phyloP scores from a whole-genome alignment of 2,797 vertebrate genomes.

The Sebastes nivosus region DNA sequence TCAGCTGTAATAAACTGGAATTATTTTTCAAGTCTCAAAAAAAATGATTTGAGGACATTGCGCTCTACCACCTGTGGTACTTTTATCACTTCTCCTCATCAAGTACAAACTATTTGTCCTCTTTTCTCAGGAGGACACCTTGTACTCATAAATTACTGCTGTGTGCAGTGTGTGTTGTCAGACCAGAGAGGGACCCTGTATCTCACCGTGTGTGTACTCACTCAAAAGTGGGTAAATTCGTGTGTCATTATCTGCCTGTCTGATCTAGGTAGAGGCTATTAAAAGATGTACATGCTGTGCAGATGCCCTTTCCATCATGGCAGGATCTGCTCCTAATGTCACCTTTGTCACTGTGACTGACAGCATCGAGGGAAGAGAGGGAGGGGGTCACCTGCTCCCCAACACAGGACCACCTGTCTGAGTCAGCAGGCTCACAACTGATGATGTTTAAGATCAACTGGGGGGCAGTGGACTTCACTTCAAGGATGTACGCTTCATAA shows the following conservation, averaged over 20 bases:
- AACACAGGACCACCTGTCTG: constrained; percentile 70
- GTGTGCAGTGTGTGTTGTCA: constrained; percentile 20
- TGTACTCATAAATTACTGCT: constrained; percentile 36
- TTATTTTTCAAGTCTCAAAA: not conserved
- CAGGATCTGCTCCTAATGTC: constrained; percentile 66
- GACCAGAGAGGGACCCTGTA: constrained; percentile 3
- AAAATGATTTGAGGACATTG: not conserved
- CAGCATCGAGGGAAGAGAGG: constrained; percentile 39
- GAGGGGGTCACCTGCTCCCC: constrained; percentile 49
- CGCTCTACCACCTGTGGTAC: not conserved
- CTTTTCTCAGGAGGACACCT: constrained; percentile 47
- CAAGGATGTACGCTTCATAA: constrained; percentile 68
- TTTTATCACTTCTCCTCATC: constrained; percentile 28
- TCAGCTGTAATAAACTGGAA: not conserved
- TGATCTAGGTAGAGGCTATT: constrained; percentile 58
- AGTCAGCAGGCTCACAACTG: constrained; percentile 42
- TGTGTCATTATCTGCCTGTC: constrained; percentile 40
- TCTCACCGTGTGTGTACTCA: constrained; percentile 17
- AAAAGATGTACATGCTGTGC: constrained; percentile 71
- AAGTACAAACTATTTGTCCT: constrained; percentile 31
- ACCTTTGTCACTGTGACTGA: constrained; percentile 72
- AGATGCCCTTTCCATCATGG: constrained; percentile 71
- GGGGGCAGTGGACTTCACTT: constrained; percentile 65
- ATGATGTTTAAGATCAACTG: constrained; percentile 64
- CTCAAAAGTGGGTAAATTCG: constrained; percentile 29